Evolutionary conservation across 2,888 invertebrate species (phyloP).

Genomic region (Drosophila longiperda): DNA sequence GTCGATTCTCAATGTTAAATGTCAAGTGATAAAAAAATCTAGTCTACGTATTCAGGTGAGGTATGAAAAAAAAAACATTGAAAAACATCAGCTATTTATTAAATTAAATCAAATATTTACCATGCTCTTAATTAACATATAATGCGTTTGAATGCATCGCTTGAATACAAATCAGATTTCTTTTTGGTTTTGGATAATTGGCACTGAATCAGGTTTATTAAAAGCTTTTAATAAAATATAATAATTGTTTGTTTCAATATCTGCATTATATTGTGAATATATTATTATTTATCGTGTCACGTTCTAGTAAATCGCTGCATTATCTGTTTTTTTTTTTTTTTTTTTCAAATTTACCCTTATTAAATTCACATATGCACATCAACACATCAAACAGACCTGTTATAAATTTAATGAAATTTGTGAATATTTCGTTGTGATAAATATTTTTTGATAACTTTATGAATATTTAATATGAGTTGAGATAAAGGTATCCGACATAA

Average conservation of each 20-base stretch:
- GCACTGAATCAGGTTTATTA: not conserved
- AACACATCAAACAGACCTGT: not conserved
- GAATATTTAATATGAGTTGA: not conserved
- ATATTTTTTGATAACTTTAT: not conserved
- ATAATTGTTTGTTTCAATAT: not conserved
- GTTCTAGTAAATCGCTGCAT: not conserved
- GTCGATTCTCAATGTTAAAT: constrained; percentile 6
- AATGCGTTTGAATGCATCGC: constrained; percentile 1
- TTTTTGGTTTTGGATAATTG: not conserved
- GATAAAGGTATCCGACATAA: not conserved
- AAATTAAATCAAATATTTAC: not conserved
- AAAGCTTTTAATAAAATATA: not conserved
- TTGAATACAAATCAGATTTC: constrained; percentile 6
- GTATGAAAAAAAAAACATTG: not conserved
- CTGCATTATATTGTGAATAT: too few relatives aligned
- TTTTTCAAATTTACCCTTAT: not conserved
- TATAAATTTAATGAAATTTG: not conserved
- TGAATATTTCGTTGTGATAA: not conserved
- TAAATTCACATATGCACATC: not conserved
- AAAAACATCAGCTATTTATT: not conserved
- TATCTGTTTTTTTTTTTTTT: not conserved
- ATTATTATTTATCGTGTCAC: not conserved
- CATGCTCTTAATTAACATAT: constrained; percentile 1
- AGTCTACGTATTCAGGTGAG: constrained; percentile 39
- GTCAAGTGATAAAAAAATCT: constrained; percentile 18